A percentile compares a stretch with the other conserved stretches of the same genome.
These are phyloP conservation scores for Ceriagrion tenellum DNA, from an alignment of 2,888 invertebrate species.

Conservation along the genomic window DNA sequence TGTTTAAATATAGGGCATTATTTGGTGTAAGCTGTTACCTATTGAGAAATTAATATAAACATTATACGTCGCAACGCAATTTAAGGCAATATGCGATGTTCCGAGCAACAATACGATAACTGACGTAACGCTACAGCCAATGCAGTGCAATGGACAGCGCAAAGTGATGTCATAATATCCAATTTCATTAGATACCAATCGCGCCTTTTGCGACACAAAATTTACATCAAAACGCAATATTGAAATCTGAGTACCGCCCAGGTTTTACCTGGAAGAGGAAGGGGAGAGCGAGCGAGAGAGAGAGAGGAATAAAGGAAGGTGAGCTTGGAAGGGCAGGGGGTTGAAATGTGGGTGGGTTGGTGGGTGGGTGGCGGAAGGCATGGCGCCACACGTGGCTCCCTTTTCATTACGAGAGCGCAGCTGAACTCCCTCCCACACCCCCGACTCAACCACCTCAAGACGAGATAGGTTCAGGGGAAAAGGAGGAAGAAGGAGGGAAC, in stretches of 20 bases:
- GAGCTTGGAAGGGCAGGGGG: background rate
- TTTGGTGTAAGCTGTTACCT: no score
- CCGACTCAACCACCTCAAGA: background rate
- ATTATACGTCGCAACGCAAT: no score
- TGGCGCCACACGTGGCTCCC: constrained; percentile 45
- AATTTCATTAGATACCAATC: no score
- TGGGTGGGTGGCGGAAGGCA: background rate
- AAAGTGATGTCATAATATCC: no score
- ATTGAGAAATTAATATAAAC: no score
- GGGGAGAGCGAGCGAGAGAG: background rate
- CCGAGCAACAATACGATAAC: no score
- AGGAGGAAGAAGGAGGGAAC: no score
- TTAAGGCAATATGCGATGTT: no score
- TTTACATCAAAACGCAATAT: background rate
- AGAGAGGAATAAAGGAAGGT: background rate
- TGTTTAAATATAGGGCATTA: no score
- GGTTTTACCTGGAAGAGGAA: background rate
- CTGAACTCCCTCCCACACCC: constrained; percentile 51
- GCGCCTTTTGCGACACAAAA: background rate
- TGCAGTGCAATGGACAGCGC: no score
- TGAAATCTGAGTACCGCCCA: constrained; percentile 12
- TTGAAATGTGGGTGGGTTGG: background rate
- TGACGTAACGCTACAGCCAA: no score
- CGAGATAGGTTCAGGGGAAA: background rate
- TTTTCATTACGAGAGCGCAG: constrained; percentile 55